A percentile compares a stretch with the other conserved stretches of the same genome.
These are phyloP conservation scores for Megaustenia siamemsis DNA, from an alignment of 2,888 invertebrate species.

Conservation along the genomic window DNA sequence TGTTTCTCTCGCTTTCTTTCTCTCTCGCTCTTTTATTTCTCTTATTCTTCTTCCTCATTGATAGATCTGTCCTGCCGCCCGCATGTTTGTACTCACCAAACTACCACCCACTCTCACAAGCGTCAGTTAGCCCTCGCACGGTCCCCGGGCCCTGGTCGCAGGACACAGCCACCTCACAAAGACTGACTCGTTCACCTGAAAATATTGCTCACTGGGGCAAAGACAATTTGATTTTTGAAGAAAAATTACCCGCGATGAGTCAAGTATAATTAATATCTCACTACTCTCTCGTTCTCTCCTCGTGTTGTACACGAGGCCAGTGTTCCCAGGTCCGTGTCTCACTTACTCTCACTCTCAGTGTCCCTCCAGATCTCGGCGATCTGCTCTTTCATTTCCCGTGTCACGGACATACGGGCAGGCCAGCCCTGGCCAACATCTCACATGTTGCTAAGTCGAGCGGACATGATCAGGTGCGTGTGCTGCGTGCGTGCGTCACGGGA, in stretches of 20 bases:
- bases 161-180: not conserved
- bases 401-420: slow-evolving; percentile 3
- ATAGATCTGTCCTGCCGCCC: too few relatives aligned
- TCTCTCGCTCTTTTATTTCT: not conserved
- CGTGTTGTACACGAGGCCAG: not conserved
- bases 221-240: slow-evolving; percentile 63
- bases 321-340: not conserved
- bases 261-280: slow-evolving; percentile 64
- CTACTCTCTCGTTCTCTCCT: slow-evolving; percentile 7
- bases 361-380: not conserved
- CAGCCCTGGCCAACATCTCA: slow-evolving; percentile 9
- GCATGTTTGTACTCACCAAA: not conserved
- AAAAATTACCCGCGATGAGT: slow-evolving; percentile 64
- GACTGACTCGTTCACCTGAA: slow-evolving; percentile 41
- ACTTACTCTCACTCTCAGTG: slow-evolving; percentile 9
- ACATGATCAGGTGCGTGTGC: slow-evolving; percentile 29
- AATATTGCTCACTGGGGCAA: slow-evolving; percentile 61
- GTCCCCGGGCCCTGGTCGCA: not conserved
- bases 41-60: not conserved
- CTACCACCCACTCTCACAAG: not conserved
- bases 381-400: not conserved
- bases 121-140: not conserved
- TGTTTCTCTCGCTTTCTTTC: not conserved
- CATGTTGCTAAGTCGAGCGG: slow-evolving; percentile 33
- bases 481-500: slow-evolving; percentile 14